Base-by-base conservation (phyloP, 2,888 invertebrate species). In the Epinotia nisella region DNA sequence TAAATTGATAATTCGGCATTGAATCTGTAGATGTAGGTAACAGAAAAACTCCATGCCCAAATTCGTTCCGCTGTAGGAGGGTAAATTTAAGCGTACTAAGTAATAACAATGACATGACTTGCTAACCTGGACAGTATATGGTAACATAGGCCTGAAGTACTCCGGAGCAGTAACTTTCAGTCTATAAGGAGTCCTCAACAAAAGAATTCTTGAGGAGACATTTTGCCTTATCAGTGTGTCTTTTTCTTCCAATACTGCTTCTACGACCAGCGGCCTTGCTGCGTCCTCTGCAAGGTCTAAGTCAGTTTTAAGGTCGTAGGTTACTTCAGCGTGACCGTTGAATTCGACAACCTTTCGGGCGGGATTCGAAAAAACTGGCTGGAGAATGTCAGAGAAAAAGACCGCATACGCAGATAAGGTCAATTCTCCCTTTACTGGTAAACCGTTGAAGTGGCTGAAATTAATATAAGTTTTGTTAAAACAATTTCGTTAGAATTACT, bases 171-270 rank as follows among this genome's bases (percentile, higher is more conserved):
- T 95, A 21, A 98, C 95, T 88, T 97, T 98, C 9, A 99, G 89
- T 71, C 93, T 86, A 70, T 93, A 93, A 0, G 92, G 91, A 17
- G 91, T 90, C 70, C 93, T 83, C 70, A 96, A 94, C 51, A 98
- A 94, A 75, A 96, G 94, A 77, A 93, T 90, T 74, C 91, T 86
- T 1, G 95, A 94, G 0, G 96, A 95, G 17, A 96, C 95, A 84
- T 97, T 98, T 84, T 98, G 97, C 79, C 96, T 95, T 66, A 98
- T 95, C 17, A 97, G 95, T 1, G 99, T 99, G 78, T 98, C 94
- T 70, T 96, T 96, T 92, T 99, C 99, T 87, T 98, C 98, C 2
- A 99, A 96, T 7, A 97, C 96, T 0, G 98, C 98, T 84, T 98
- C 96, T 62, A 99, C 95, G 45, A 97, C 95, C 60, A 99, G 95